Evolutionary conservation across 2,113 vertebrate genomes (phyloP), one percentile per base, ranked within the genome.

Genomic region (Crotophaga sulcirostris): DNA sequence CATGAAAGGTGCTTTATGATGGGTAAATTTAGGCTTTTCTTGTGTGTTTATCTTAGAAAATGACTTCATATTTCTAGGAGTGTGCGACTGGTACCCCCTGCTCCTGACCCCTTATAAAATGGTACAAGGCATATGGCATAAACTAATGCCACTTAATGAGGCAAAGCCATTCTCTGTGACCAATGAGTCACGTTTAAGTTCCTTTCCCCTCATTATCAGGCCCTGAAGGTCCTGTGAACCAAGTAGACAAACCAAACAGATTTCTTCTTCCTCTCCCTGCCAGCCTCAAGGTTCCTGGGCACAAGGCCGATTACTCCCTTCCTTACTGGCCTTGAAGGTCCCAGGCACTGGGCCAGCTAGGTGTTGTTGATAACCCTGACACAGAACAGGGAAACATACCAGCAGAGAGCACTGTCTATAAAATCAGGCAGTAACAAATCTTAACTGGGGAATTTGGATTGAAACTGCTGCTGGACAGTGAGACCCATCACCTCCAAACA

Each of bases 401-500:
- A 89, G 52, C 58, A 40, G 7, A 70, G 19, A 85, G 17, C 31
- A 55, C 28, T 42, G 63, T 31, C 58, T 40, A 68, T 16, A 76
- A 67, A 89, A 62, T 36, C 9, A 42, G 78, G 45, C 34, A 79
- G 51, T 42, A 42, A 29, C 56, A 70, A 55, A 34, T 59, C 33
- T 34, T 76, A n/a, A 72, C n/a, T 16, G 38, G 47, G 64, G 15
- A 86, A 42, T 25, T 23, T 56, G 58, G 36, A 66, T 26, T 2
- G 2, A 17, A 82, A 36, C 38, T 64, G 36, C n/a, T 78, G 34
- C 59, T 31, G 45, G 29, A 25, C 70, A 67, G 23, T 18, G 67
- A 94, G 52, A 83, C 24, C 29, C 0, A 0, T 33, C 47, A 58
- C 40, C 31, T 54, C 7, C 20, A 1, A 0, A 2, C 34, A 66